Conservation (phyloP, 2,113 vertebrate genomes). For the Sakesphorus luctuosus region DNA sequence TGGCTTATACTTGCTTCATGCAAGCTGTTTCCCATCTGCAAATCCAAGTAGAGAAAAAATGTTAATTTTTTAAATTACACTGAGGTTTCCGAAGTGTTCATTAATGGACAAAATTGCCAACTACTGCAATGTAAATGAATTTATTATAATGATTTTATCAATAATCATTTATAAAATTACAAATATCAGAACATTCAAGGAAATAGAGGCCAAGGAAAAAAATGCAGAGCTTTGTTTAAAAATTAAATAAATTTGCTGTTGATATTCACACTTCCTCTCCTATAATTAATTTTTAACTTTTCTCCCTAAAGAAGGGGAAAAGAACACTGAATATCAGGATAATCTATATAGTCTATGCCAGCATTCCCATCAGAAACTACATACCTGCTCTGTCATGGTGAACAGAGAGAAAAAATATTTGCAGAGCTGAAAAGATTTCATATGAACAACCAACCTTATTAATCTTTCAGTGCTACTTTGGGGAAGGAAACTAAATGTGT, state of each 20-base stretch:
- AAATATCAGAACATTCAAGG: not conserved
- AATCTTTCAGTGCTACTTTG: not conserved
- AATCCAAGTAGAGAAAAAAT: not conserved
- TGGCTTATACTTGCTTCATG: fast-evolving
- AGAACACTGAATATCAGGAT: not conserved
- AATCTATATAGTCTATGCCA: not conserved
- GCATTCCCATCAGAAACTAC: not conserved
- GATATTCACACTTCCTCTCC: not conserved
- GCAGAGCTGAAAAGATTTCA: not conserved
- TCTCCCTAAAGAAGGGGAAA: not conserved
- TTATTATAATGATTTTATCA: not conserved
- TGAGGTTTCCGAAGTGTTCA: not conserved
- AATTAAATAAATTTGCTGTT: not conserved
- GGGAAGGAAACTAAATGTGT: not conserved
- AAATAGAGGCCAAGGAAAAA: not conserved
- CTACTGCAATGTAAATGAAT: not conserved
- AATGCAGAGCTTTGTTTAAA: not conserved
- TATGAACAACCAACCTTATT: not conserved
- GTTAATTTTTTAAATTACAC: not conserved
- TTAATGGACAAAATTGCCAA: not conserved
- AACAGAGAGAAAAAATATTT: not conserved
- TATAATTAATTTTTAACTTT: not conserved
- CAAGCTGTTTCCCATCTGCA: not conserved
- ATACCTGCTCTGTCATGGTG: not conserved
- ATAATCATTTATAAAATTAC: not conserved